Evolutionary conservation across 2,797 vertebrate genomes (phyloP).

Genomic region (Hemibagrus guttatus): DNA sequence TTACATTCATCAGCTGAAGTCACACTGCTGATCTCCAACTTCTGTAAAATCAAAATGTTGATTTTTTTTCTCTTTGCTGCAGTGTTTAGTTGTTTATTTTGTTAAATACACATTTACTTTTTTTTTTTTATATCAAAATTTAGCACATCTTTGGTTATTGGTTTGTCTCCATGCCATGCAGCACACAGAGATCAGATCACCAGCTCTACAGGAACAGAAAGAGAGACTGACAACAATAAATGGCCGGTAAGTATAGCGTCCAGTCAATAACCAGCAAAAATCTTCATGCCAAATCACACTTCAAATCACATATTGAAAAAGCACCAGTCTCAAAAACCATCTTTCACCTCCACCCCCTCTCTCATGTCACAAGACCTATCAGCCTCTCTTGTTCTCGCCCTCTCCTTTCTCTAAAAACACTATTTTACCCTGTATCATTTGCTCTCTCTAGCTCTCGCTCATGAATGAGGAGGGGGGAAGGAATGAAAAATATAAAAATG

Average conservation of each 20-base stretch:
- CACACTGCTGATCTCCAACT: background rate
- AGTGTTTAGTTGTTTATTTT: background rate
- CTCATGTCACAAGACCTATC: conserved; percentile 11
- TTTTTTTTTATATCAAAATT: no score
- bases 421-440: conserved; percentile 32
- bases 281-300: background rate
- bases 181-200: background rate
- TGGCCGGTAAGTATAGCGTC: background rate
- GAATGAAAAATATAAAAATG: conserved; percentile 29
- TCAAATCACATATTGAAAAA: conserved; percentile 19
- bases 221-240: background rate
- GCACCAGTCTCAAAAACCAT: conserved; percentile 3
- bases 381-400: background rate
- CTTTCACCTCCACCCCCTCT: background rate
- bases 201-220: background rate
- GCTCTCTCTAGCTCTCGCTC: conserved; percentile 18
- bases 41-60: background rate
- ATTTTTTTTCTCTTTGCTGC: background rate
- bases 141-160: background rate
- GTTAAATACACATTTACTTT: background rate
- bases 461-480: background rate
- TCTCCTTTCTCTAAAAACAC: conserved; percentile 15
- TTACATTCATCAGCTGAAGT: background rate
- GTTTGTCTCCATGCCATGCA: background rate
- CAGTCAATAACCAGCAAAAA: background rate